Conservation (phyloP, 1,140 invertebrate genomes). For the Orussus abietinus region DNA sequence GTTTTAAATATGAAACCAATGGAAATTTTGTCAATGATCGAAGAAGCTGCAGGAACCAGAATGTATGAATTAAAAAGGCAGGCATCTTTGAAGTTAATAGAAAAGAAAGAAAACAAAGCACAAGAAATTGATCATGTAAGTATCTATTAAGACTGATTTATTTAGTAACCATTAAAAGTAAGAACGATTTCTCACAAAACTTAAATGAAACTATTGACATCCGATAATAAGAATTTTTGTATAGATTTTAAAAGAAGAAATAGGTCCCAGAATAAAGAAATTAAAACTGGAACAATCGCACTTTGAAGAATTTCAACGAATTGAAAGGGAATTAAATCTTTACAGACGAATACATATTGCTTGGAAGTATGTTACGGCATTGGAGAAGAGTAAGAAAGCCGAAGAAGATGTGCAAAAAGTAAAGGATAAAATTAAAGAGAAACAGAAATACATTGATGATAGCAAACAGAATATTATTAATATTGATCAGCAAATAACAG, state of each 20-base stretch:
- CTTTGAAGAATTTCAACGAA: conserved; percentile 86
- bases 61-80: conserved; percentile 96
- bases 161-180: conserved; percentile 1
- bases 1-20: conserved; percentile 98
- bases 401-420: conserved; percentile 55
- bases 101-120: conserved; percentile 91
- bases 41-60: conserved; percentile 97
- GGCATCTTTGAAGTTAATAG: conserved; percentile 80
- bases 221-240: conserved; percentile 25
- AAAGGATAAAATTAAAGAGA: conserved; percentile 53
- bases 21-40: conserved; percentile 98
- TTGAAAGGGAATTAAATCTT: conserved; percentile 82
- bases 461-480: conserved; percentile 56
- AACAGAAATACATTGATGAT: conserved; percentile 55
- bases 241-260: conserved; percentile 83
- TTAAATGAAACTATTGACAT: conserved; percentile 7
- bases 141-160: conserved; percentile 17
- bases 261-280: conserved; percentile 82
- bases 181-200: neutral
- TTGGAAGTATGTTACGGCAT: conserved; percentile 65
- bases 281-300: conserved; percentile 80
- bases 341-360: conserved; percentile 73
- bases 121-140: conserved; percentile 80
- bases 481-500: conserved; percentile 56
- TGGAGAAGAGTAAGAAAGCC: conserved; percentile 54